Conservation (phyloP, 2,113 vertebrate genomes). For the Eudorcas thomsonii region DNA sequence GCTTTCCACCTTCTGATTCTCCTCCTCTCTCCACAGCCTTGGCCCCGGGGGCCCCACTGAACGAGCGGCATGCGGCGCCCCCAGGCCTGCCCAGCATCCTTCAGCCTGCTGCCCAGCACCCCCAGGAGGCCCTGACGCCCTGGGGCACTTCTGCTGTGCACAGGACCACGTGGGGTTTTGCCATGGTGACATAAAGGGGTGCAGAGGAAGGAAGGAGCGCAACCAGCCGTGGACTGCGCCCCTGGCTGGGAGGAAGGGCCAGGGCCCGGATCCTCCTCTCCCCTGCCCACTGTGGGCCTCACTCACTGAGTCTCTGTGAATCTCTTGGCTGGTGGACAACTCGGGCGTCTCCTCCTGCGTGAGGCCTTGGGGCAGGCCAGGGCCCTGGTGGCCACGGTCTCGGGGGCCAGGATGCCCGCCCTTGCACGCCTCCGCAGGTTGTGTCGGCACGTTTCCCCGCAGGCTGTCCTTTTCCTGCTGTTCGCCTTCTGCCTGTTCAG, state of each 20-base stretch:
- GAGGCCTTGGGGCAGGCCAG: conserved; percentile 58
- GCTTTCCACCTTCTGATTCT: not conserved
- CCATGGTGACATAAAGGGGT: conserved; percentile 98
- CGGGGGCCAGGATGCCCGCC: conserved; percentile 84
- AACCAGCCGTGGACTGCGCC: conserved; percentile 62
- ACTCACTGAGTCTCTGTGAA: conserved; percentile 73
- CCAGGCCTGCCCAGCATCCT: not conserved
- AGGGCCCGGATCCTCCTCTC: not conserved
- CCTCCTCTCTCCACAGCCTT: conserved; percentile 38
- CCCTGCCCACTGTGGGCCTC: conserved; percentile 56
- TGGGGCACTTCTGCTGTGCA: conserved; percentile 78
- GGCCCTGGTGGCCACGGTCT: conserved; percentile 71
- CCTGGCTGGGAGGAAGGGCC: conserved; percentile 68
- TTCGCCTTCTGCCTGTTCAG: conserved; percentile 96
- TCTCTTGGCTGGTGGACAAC: conserved; percentile 73
- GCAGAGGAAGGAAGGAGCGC: conserved; percentile 77
- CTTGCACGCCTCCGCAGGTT: conserved; percentile 90
- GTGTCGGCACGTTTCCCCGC: conserved; percentile 94
- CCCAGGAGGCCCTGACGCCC: conserved; percentile 72
- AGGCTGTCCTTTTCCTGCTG: conserved; percentile 94
- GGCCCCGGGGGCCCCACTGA: not conserved
- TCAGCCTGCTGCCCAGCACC: not conserved
- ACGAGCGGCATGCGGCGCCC: conserved; percentile 45
- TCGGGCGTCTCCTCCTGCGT: not conserved
- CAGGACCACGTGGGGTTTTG: conserved; percentile 85